phyloP scores from a whole-genome alignment of 2,888 invertebrate genomes.

The Quadroppia sp. region DNA sequence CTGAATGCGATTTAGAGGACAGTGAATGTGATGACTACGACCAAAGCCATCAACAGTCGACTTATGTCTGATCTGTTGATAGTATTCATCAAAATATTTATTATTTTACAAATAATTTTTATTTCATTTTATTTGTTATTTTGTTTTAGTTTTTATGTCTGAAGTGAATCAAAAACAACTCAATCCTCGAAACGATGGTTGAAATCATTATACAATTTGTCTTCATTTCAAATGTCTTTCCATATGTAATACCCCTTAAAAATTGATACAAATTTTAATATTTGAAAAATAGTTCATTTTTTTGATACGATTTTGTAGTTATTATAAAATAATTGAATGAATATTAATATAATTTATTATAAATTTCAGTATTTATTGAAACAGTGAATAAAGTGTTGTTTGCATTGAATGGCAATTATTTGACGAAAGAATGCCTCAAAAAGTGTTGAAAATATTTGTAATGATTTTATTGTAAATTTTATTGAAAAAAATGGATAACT shows the following conservation, averaged over 20 bases:
- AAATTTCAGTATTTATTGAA: neutral
- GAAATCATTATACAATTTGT: neutral
- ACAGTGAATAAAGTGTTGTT: neutral
- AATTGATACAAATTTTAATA: neutral
- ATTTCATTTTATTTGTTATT: neutral
- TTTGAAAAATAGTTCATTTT: neutral
- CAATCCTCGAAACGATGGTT: neutral
- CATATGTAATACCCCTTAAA: neutral
- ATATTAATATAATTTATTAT: neutral
- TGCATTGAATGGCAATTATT: no score
- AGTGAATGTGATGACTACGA: conserved; percentile 27
- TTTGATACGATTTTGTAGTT: neutral
- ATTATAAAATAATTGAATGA: neutral
- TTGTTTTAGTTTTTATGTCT: neutral
- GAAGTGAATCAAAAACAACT: neutral
- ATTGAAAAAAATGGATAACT: no score
- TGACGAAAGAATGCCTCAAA: no score
- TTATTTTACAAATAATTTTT: conserved; percentile 16
- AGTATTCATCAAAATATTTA: neutral
- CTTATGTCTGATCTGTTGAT: neutral
- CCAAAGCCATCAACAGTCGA: conserved; percentile 18
- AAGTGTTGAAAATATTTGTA: no score
- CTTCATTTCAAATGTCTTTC: neutral
- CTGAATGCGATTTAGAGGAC: conserved; percentile 18
- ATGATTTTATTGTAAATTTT: no score